Evolutionary conservation across 2,888 invertebrate species (phyloP), one percentile per base, ranked within the genome.

Genomic region (Cacoxenus indagator): DNA sequence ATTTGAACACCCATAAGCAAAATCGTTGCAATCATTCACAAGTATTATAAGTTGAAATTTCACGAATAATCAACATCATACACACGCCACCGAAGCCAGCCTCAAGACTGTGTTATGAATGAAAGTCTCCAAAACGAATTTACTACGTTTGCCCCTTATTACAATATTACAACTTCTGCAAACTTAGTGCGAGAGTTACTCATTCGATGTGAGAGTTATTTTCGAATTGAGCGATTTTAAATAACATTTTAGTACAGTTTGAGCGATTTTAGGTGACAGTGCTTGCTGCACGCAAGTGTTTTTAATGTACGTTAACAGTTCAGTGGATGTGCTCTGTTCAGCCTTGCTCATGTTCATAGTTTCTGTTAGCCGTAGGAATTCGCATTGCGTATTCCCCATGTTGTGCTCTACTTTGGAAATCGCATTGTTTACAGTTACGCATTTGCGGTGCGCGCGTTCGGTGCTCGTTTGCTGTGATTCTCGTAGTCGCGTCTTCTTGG

Each of bases 401-500:
- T 11, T 57, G 57, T 14, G 29, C 31, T 4, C 29, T n/a, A 29
- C 31, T 29, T 31, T 22, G 51, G 3, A 19, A 24, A 11, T 45
- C 22, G 19, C 43, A 22, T 62, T 62, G 61, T 62, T 62, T 62
- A 45, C 61, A 62, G 61, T 62, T 62, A 43, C 43, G 26, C 61
- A 43, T 62, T 24, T 62, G 61, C 61, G 14, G 24, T 43, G 43
- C 61, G 43, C 61, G 61, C 24, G 45, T 45, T 24, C 24, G 61
- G 61, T 62, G 14, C 61, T 37, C 37, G 9, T 4, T 31, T n/a
- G n/a, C n/a, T n/a, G n/a, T n/a, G n/a, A 9, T 31, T 4, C 31
- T 37, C 37, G 37, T 37, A n/a, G 4, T 37, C 37, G 37, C 8
- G 2, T 37, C 9, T 37, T 37, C 1, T 1, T 37, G 37, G n/a